phyloP scores from a whole-genome alignment of 2,797 vertebrate genomes.

The Malacoraja senta region DNA sequence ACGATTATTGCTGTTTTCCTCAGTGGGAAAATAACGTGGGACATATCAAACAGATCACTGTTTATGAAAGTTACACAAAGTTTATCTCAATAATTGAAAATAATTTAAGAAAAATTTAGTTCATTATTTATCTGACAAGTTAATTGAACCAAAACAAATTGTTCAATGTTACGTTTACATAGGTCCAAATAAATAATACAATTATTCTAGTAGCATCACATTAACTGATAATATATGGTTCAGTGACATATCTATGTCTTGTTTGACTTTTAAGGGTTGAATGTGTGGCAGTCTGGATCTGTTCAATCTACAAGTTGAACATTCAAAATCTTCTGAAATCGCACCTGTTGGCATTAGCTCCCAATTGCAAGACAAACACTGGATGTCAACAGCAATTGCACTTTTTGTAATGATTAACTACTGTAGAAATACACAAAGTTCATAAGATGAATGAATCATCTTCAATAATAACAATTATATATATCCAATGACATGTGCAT shows the following conservation, averaged over 20 bases:
- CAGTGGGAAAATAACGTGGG: background rate
- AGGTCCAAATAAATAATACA: background rate
- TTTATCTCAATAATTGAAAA: background rate
- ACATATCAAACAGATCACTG: no score
- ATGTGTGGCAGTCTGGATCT: background rate
- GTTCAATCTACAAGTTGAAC: background rate
- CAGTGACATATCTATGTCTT: background rate
- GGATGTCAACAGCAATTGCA: background rate
- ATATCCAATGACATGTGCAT: background rate
- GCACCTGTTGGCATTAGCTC: background rate
- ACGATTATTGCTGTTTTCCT: background rate
- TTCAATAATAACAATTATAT: background rate
- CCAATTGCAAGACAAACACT: background rate
- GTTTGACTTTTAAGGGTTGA: background rate
- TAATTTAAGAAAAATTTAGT: background rate
- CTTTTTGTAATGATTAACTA: slow-evolving; percentile 17
- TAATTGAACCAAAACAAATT: background rate
- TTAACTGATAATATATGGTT: background rate
- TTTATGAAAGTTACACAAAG: background rate
- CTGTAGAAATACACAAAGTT: background rate
- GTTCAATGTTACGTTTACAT: background rate
- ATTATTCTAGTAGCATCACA: background rate
- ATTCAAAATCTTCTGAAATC: background rate
- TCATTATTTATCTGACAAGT: background rate
- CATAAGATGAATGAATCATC: background rate